Evolutionary conservation across 2,113 vertebrate genomes (phyloP).

Genomic region (Athene cunicularia): DNA sequence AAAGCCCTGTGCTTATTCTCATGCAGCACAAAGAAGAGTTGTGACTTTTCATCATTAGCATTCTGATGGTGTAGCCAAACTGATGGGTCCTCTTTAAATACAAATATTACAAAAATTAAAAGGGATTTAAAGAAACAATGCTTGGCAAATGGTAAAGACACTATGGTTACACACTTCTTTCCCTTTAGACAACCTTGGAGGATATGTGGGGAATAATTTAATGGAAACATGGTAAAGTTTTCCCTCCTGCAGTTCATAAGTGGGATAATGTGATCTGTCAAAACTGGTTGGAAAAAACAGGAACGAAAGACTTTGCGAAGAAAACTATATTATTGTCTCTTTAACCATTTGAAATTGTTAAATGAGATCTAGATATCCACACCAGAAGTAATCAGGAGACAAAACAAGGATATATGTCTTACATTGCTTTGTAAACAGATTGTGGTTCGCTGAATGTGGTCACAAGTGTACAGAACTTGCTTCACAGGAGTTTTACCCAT

Average conservation of each 20-base stretch:
- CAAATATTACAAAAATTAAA: neutral
- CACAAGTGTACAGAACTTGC: neutral
- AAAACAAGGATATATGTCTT: neutral
- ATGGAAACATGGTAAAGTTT: neutral
- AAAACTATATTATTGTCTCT: neutral
- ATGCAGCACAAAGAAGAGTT: neutral
- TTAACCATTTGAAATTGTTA: neutral
- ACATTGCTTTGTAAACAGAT: neutral
- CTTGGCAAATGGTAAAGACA: neutral
- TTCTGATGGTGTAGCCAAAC: neutral
- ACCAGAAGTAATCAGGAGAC: neutral
- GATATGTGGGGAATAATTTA: neutral
- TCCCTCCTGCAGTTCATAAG: neutral
- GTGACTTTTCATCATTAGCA: neutral
- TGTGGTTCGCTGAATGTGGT: accelerated
- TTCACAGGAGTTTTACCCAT: neutral
- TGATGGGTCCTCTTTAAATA: neutral
- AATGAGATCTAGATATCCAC: neutral
- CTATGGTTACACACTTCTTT: neutral
- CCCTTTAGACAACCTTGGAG: neutral
- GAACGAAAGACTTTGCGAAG: neutral
- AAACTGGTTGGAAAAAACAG: neutral
- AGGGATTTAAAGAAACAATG: neutral
- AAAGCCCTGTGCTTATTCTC: neutral
- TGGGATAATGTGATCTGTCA: neutral